A percentile compares a stretch with the other conserved stretches of the same genome.
phyloP scores from a whole-genome alignment of 2,888 invertebrate genomes.

The Scrobipalpa costella region DNA sequence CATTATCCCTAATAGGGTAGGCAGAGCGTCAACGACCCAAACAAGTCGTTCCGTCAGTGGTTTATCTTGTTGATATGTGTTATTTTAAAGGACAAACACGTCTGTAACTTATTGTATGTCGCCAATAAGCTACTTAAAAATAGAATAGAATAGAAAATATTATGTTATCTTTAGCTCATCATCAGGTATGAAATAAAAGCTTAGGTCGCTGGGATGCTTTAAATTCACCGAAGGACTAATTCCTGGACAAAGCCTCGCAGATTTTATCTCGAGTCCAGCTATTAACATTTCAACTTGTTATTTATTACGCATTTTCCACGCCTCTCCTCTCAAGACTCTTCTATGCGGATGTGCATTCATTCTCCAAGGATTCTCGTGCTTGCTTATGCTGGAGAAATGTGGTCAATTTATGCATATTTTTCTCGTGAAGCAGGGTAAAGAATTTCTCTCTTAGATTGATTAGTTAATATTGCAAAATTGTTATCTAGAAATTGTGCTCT shows the following conservation, averaged over 20 bases:
- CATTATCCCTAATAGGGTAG: too few relatives aligned
- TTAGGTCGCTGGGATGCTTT: constrained; percentile 45
- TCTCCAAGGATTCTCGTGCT: constrained; percentile 1
- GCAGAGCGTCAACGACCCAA: too few relatives aligned
- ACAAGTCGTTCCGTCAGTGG: too few relatives aligned
- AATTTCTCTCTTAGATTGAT: background rate
- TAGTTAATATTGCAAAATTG: too few relatives aligned
- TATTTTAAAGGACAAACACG: too few relatives aligned
- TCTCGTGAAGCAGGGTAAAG: background rate
- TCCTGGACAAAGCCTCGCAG: constrained; percentile 50
- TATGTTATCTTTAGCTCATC: background rate
- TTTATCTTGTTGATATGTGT: too few relatives aligned
- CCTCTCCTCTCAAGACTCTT: constrained; percentile 9
- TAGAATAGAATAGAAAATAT: too few relatives aligned
- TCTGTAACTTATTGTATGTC: too few relatives aligned
- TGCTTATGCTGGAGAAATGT: background rate
- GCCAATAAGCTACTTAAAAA: too few relatives aligned
- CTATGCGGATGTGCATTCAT: constrained; percentile 16
- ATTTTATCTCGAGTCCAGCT: constrained; percentile 42
- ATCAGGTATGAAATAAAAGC: background rate
- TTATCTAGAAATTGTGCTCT: too few relatives aligned
- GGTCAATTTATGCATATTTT: background rate
- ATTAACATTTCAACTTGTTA: constrained; percentile 43
- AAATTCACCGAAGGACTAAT: constrained; percentile 62
- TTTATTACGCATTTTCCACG: constrained; percentile 37